phyloP scores from a whole-genome alignment of 2,888 invertebrate genomes.

The Eubasilissa splendida region DNA sequence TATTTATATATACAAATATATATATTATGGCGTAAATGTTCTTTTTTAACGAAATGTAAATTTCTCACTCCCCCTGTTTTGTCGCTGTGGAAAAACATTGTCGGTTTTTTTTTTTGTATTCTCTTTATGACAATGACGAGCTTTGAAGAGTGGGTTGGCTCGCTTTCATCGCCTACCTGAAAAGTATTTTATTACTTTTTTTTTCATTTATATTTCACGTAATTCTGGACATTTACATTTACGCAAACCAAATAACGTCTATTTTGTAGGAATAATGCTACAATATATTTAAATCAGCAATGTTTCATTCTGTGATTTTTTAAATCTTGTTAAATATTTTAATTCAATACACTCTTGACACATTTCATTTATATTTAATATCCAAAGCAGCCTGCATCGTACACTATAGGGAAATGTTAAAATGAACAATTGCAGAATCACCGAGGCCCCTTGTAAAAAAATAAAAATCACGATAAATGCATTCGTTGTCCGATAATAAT shows the following conservation, averaged over 20 bases:
- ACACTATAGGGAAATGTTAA: neutral
- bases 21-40: conserved; percentile 7
- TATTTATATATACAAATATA: conserved; percentile 20
- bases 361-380: conserved; percentile 2
- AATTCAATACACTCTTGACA: neutral
- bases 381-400: neutral
- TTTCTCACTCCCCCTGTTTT: conserved; percentile 16
- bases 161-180: conserved; percentile 19
- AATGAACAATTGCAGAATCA: conserved; percentile 6
- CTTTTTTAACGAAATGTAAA: conserved; percentile 28
- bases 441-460: conserved; percentile 12
- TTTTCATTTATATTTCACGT: conserved; percentile 23
- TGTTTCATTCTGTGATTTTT: neutral
- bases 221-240: conserved; percentile 24
- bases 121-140: conserved; percentile 34
- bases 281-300: conserved; percentile 10
- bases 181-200: conserved; percentile 33
- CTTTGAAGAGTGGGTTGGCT: conserved; percentile 30
- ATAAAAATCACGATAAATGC: conserved; percentile 26
- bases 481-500: conserved; percentile 1
- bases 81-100: conserved; percentile 12
- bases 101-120: conserved; percentile 2
- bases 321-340: no score
- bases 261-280: neutral
- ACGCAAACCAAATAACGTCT: conserved; percentile 13